Conservation (phyloP, 2,113 vertebrate genomes). For the Prolemur simus region DNA sequence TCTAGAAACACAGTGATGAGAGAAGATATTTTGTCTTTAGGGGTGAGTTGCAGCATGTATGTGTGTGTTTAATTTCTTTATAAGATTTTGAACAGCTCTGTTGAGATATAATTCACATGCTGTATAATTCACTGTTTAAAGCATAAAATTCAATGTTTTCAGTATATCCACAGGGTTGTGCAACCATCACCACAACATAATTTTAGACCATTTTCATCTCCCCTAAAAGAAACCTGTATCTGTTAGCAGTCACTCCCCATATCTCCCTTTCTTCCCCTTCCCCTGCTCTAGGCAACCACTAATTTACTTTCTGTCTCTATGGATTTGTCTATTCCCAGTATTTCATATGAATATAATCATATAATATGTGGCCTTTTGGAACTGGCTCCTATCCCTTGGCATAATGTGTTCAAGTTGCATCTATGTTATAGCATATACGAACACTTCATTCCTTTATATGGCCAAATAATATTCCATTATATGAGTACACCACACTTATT, state of each 20-base stretch:
- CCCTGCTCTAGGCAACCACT: not conserved
- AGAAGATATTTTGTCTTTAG: not conserved
- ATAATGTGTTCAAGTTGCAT: not conserved
- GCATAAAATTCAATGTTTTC: not conserved
- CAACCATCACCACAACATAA: not conserved
- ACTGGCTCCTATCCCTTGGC: not conserved
- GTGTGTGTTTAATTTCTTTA: not conserved
- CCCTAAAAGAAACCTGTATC: not conserved
- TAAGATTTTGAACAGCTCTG: not conserved
- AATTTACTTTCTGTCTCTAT: not conserved
- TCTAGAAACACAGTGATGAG: not conserved
- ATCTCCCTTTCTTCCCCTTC: not conserved
- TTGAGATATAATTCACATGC: not conserved
- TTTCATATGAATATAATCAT: not conserved
- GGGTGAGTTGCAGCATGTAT: not conserved
- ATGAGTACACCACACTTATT: not conserved
- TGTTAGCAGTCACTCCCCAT: not conserved
- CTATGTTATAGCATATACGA: not conserved
- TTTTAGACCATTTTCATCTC: not conserved
- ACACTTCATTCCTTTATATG: not conserved
- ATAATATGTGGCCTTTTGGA: not conserved
- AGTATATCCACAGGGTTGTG: not conserved
- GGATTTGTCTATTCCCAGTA: not conserved
- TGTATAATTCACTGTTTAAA: not conserved
- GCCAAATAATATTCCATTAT: not conserved